Evolutionary conservation across 2,888 invertebrate genomes (phyloP).

Genomic region (Coleophora flavipennella): DNA sequence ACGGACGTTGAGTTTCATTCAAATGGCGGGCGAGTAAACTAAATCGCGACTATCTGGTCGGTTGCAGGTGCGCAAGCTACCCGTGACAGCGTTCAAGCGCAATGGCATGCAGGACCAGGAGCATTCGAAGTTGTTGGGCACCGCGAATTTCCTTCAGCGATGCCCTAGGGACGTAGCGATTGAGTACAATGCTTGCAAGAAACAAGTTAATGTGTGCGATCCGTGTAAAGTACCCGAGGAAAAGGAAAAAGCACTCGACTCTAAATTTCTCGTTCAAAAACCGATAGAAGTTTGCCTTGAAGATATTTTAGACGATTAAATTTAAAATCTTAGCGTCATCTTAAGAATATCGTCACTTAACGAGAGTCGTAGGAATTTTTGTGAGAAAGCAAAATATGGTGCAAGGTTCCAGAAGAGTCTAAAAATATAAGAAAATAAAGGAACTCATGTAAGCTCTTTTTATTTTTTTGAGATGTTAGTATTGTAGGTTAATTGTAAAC

Average conservation of each 20-base stretch:
- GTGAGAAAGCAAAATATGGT: no score
- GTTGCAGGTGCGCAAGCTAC: constrained; percentile 58
- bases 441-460: no score
- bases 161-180: constrained; percentile 48
- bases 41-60: constrained; percentile 42
- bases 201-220: constrained; percentile 34
- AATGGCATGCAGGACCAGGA: constrained; percentile 66
- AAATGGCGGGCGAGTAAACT: constrained; percentile 12
- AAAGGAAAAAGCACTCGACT: constrained; percentile 19
- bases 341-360: constrained; percentile 9
- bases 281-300: constrained; percentile 46
- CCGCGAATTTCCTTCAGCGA: constrained; percentile 49
- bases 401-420: no score
- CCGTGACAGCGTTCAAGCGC: constrained; percentile 59
- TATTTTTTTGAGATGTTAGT: no score
- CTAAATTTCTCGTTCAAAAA: constrained; percentile 32
- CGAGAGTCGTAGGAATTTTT: no score
- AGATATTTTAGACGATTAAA: constrained; percentile 45
- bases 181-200: constrained; percentile 36
- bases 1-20: no score
- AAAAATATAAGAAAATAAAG: no score
- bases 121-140: constrained; percentile 48
- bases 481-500: no score
- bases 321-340: no score
- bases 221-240: constrained; percentile 45